Evolutionary conservation across 2,888 invertebrate genomes (phyloP), one percentile per base, ranked within the genome.

Genomic region (Altica lythri): DNA sequence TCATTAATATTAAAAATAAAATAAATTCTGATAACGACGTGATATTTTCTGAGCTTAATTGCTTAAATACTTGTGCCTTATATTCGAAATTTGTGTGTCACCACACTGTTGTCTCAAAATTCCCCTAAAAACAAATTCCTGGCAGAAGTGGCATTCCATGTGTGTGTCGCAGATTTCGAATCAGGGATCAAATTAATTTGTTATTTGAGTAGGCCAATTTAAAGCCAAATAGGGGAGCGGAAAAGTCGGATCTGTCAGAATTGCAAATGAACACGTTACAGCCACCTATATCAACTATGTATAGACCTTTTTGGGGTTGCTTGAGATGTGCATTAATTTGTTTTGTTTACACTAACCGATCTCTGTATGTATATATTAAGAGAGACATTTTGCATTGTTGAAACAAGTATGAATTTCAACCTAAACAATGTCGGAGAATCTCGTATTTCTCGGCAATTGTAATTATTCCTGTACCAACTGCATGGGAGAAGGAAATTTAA

Each of bases 181-280:
- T 59, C 48, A 44, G 43, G 49, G 57, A 54, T 62, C 53, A 59
- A 60, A 62, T 62, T 59, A 60, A 62, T 60, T 61, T 57, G 55
- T 48, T 60, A 57, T 60, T 62, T 57, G 55, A 34, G 44, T 48
- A 49, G 19, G 22, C 45, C 35, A 30, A 43, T 42, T 48, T 43
- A 25, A 19, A 27, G 16, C 10, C n/a, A n/a, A 22, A 12, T 3
- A 3, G 6, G 30, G 30, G 12, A 13, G 12, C 2, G 30, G 4
- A 5, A 2, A 6, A 30, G 30, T 30, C 30, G 30, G 13, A 30
- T 30, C 30, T 30, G 30, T 10, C 13, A 13, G 30, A 30, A 30
- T 30, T 30, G 30, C 30, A 30, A 30, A 30, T 30, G 10, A 30
- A 30, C 30, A 30, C 30, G 30, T 30, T 30, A 30, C 27, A 30